Conservation (phyloP, 92 coral and sea anemone species). For the Siderastrea radians region DNA sequence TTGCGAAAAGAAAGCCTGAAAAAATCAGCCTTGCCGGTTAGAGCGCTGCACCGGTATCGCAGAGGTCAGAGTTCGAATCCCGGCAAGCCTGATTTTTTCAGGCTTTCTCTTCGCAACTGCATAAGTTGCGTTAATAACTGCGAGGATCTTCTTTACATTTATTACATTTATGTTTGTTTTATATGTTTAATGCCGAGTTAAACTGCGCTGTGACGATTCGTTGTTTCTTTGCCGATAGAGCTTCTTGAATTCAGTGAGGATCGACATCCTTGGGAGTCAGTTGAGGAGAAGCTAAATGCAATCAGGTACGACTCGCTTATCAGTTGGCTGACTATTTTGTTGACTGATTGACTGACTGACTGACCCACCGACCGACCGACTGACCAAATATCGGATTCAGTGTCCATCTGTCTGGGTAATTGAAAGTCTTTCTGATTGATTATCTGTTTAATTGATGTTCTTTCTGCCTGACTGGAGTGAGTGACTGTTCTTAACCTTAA, state of each 20-base stretch:
- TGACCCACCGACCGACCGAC: not conserved
- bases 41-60: too few species aligned
- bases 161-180: too few species aligned
- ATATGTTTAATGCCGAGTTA: too few species aligned
- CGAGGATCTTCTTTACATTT: too few species aligned
- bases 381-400: not conserved
- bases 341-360: not conserved
- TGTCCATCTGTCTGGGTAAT: too few species aligned
- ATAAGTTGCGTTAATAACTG: too few species aligned
- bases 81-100: too few species aligned
- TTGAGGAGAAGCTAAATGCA: slow-evolving; percentile 79
- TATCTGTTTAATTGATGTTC: not conserved
- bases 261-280: slow-evolving; percentile 82
- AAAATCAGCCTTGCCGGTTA: too few species aligned
- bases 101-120: too few species aligned
- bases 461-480: not conserved
- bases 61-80: too few species aligned
- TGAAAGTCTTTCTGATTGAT: not conserved
- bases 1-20: too few species aligned
- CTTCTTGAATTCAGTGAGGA: slow-evolving; percentile 86
- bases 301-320: slow-evolving; percentile 53
- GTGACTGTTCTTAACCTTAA: not conserved
- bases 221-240: slow-evolving; percentile 40
- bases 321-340: not conserved
- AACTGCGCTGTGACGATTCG: not conserved